Evolutionary conservation across 2,113 vertebrate species (phyloP), one percentile per base, ranked within the genome.

Genomic region (Stictonetta naevosa): DNA sequence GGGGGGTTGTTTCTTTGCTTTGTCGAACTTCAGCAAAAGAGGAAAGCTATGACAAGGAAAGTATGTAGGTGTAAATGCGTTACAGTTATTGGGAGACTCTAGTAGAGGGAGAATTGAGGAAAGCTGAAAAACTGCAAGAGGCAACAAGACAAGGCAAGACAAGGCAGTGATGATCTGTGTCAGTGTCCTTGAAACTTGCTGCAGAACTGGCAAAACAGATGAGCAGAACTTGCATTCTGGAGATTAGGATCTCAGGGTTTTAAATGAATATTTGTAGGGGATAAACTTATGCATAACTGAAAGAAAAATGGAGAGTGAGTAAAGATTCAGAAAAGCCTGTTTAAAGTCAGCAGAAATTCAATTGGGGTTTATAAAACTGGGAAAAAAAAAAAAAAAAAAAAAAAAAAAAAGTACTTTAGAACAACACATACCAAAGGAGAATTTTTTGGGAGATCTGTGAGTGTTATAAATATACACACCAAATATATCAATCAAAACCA

Each of bases 361-460:
- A 83, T 72, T 31, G 60, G 14, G 13, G 10, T 85, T 74, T 77
- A 46, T 75, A 68, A 64, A 86, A 81, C 4, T 7, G 10, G 16
- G 40, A 8, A 0, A n/a, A 80, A 81, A 21, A 14, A 38, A 38
- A 38, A 38, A 38, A 38, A 38, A 38, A 38, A 38, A 38, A 38
- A 38, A 38, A 38, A 38, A 38, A 38, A 38, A 38, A 38, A 38
- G 14, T 52, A 31, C 31, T 62, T 95, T 38, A 68, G 72, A 82
- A 9, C 6, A 10, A 18, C 0, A 0, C 17, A 8, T 29, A 48
- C 26, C 1, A 1, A 76, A 55, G 50, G 10, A 71, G 10, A 62
- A 18, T 16, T 33, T 11, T 60, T 77, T 6, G 1, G 25, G 21
- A 72, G 31, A 36, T 53, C n/a, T 86, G 38, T 58, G 48, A 33